phyloP scores from a whole-genome alignment of 2,888 invertebrate genomes.

The Cheilosia scutellata region DNA sequence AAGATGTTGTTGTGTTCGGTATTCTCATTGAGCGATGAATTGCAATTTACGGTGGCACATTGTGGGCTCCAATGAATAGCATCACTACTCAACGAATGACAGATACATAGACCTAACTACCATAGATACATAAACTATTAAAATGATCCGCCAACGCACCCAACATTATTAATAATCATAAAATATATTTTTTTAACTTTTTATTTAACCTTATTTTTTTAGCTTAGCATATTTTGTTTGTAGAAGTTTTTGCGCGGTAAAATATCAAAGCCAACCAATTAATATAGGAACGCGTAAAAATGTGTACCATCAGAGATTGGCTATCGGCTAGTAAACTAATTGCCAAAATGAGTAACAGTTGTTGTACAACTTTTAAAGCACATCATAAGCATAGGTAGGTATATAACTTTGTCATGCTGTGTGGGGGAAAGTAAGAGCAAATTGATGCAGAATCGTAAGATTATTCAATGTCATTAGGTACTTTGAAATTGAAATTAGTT shows the following conservation, averaged over 20 bases:
- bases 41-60: conserved; percentile 3
- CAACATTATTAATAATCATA: conserved; percentile 15
- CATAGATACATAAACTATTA: conserved; percentile 12
- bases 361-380: conserved; percentile 5
- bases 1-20: conserved; percentile 1
- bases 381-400: no score
- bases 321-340: conserved; percentile 16
- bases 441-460: background rate
- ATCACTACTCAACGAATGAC: conserved; percentile 17
- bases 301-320: conserved; percentile 16
- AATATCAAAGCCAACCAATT: conserved; percentile 37
- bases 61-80: conserved; percentile 23
- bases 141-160: conserved; percentile 39
- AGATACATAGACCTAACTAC: background rate
- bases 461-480: conserved; percentile 22
- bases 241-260: conserved; percentile 23
- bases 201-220: conserved; percentile 3
- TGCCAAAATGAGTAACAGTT: conserved; percentile 15
- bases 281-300: conserved; percentile 4
- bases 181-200: background rate
- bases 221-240: background rate
- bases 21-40: conserved; percentile 28
- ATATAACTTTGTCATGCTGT: background rate
- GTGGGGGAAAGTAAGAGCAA: conserved; percentile 4
- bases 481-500: conserved; percentile 27